Evolutionary conservation across 2,113 vertebrate genomes (phyloP), one percentile per base, ranked within the genome.

Genomic region (Anguilla japonica): DNA sequence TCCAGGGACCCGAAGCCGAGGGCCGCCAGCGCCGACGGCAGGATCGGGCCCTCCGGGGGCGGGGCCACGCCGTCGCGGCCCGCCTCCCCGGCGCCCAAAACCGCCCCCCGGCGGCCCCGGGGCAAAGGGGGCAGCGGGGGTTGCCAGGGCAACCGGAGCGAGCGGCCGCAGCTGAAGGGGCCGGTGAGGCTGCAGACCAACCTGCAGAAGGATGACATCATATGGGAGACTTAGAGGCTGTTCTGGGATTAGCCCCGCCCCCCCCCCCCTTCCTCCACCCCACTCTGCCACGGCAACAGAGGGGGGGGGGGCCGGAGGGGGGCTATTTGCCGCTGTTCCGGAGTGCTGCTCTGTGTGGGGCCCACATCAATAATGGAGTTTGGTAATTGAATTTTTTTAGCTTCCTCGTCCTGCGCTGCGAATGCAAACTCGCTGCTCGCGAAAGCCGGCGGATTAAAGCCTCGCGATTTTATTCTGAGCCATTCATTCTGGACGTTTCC

Each of bases 141-240:
- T 80, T 93, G 8, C 50, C 50, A 84, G 80, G 92, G 83, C 34
- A 95, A 93, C 86, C 95, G 22, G 60, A 60, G 56, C 29, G 95
- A 93, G 84, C 95, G 95, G 87, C 94, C 93, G 88, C 93, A 96
- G 41, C 96, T 97, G 86, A 88, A 93, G 90, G 94, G 92, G 90
- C 94, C 96, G 8, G 96, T 94, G 91, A 96, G 95, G 91, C 93
- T 99, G 86, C 96, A 95, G 83, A 94, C 92, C 83, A 91, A 94
- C 83, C 93, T 99, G 82, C 95, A 95, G 89, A 95, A 94, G 88
- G 92, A 96, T 60, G 95, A 96, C 90, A 88, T 97, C 53, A 88
- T 89, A 71, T 99, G 96, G 97, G 96, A 98, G 91, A 89, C 95
- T n/a, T 95, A 95, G 87, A 39, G 18, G 22, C 22, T 40, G 40